Percentiles rank a stretch among this genome's conserved stretches.
These are phyloP conservation scores for Telmatochromis brichardi DNA, from an alignment of 2,113 vertebrate species.

Conservation along the genomic window DNA sequence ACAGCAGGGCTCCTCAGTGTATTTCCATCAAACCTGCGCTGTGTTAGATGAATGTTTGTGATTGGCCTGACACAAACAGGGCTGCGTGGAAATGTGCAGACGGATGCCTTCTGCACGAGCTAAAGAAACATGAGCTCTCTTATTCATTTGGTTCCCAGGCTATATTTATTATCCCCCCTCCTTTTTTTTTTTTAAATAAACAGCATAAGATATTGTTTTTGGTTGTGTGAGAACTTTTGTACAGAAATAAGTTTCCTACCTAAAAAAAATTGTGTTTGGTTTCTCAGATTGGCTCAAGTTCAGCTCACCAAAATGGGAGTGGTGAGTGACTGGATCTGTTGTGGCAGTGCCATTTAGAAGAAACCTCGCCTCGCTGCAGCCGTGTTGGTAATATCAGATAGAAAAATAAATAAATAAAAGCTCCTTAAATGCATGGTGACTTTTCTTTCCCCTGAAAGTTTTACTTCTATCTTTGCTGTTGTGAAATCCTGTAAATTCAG, in stretches of 20 bases:
- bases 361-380: not conserved
- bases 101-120: not conserved
- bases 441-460: not conserved
- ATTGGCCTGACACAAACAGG: not conserved
- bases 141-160: not conserved
- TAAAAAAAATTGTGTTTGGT: not conserved
- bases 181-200: accelerated
- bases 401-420: not conserved
- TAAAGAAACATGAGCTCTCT: not conserved
- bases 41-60: not conserved
- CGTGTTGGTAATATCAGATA: not conserved
- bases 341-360: not conserved
- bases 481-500: not conserved
- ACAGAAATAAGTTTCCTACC: not conserved
- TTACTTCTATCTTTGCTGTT: not conserved
- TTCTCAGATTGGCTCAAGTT: not conserved
- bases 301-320: not conserved
- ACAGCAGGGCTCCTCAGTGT: not conserved
- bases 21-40: not conserved
- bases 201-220: not conserved
- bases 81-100: not conserved
- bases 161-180: accelerated
- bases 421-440: not conserved
- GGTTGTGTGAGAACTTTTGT: not conserved
- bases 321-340: not conserved